Percentiles rank a stretch among this genome's conserved stretches.
Evolutionary conservation across 2,888 invertebrate genomes (phyloP).

Genomic region (Tortrix viridana): DNA sequence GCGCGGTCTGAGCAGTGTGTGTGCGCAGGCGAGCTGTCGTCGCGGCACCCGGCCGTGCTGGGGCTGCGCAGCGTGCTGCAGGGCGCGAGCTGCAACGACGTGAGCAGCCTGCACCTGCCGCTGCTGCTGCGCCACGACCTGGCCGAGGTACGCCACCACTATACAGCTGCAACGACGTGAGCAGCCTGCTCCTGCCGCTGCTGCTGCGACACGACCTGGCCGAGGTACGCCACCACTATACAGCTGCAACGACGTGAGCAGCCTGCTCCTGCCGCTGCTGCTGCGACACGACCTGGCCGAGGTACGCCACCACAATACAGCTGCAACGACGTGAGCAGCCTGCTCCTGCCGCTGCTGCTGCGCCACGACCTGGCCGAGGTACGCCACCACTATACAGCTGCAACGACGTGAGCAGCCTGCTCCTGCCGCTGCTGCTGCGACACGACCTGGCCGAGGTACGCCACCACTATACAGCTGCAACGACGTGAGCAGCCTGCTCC

Average conservation of each 20-base stretch:
- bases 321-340: conserved; percentile 95
- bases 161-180: conserved; percentile 97
- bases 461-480: no score
- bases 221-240: conserved; percentile 87
- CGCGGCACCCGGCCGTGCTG: conserved; percentile 96
- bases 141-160: conserved; percentile 89
- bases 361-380: conserved; percentile 98
- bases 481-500: conserved; percentile 95
- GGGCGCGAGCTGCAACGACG: conserved; percentile 96
- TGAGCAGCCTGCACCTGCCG: conserved; percentile 96
- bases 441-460: conserved; percentile 98
- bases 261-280: conserved; percentile 95
- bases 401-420: conserved; percentile 96
- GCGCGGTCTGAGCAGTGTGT: no score
- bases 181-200: conserved; percentile 96
- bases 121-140: conserved; percentile 96
- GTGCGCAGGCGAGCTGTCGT: conserved; percentile 92
- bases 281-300: conserved; percentile 97
- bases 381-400: conserved; percentile 85
- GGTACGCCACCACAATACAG: conserved; percentile 87
- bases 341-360: conserved; percentile 96
- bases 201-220: conserved; percentile 96
- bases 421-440: conserved; percentile 95
- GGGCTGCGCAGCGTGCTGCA: conserved; percentile 97
- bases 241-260: conserved; percentile 97